Percentiles rank a stretch among this genome's conserved stretches.
phyloP scores from a whole-genome alignment of 2,888 invertebrate species.

The Arenicola marina region DNA sequence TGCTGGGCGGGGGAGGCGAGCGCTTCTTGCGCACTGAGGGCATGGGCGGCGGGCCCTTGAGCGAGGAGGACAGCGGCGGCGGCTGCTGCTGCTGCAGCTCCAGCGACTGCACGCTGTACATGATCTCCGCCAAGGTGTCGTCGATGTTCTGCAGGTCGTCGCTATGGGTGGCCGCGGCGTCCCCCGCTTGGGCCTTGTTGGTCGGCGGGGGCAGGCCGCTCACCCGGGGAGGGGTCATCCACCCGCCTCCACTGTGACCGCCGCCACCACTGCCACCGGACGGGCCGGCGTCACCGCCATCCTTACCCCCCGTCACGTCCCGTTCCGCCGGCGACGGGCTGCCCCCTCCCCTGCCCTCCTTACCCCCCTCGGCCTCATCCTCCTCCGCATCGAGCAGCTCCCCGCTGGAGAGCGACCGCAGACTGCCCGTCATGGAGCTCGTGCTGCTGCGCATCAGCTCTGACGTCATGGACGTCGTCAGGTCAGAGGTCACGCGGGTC shows the following conservation, averaged over 20 bases:
- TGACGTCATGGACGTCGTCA: not conserved
- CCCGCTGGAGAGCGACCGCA: not conserved
- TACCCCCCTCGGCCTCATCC: not conserved
- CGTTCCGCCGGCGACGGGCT: slow-evolving; percentile 10
- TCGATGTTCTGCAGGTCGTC: slow-evolving; percentile 56
- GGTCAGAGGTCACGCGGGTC: not conserved
- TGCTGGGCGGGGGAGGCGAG: not conserved
- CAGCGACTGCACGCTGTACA: slow-evolving; percentile 56
- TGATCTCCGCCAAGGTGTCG: slow-evolving; percentile 59
- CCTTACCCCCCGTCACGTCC: slow-evolving; percentile 10
- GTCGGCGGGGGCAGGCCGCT: not conserved
- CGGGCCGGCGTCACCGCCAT: slow-evolving; percentile 7
- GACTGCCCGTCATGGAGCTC: not conserved
- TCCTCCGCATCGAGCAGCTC: not conserved
- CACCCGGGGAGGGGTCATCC: too few species aligned
- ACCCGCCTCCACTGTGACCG: slow-evolving; percentile 21
- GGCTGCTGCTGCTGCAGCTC: slow-evolving; percentile 43
- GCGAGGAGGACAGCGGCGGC: not conserved
- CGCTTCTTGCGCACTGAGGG: slow-evolving; percentile 35
- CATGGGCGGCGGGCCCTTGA: not conserved
- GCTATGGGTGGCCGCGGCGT: slow-evolving; percentile 24
- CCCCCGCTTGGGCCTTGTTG: not conserved
- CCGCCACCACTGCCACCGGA: slow-evolving; percentile 16
- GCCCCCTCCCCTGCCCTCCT: not conserved
- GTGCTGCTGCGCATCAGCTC: not conserved